These are phyloP conservation scores for Liasis olivaceus DNA, from an alignment of 2,797 vertebrate genomes.

Conservation along the genomic window DNA sequence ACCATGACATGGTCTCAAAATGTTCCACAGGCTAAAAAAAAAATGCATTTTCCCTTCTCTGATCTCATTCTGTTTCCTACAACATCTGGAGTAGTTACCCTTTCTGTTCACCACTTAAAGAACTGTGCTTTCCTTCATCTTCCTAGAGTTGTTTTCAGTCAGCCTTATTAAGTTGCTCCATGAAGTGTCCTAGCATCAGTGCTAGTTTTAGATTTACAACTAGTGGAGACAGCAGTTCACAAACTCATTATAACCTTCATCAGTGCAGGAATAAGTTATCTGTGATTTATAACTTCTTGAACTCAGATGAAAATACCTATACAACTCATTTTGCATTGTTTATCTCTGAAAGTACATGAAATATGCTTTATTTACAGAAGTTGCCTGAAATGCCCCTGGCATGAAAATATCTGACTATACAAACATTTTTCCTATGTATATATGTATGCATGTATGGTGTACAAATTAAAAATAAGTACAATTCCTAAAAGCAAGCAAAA, in stretches of 20 bases:
- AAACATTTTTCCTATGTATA: not conserved
- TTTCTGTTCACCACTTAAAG: not conserved
- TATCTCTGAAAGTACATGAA: conserved; percentile 12
- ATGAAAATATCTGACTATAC: not conserved
- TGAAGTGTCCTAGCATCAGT: not conserved
- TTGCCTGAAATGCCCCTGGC: not conserved
- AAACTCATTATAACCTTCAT: conserved; percentile 40
- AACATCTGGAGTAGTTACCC: not conserved
- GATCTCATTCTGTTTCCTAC: not conserved
- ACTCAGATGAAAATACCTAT: conserved; percentile 2
- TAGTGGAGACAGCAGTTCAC: conserved; percentile 20
- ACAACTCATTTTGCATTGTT: conserved; percentile 36
- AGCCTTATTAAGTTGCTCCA: conserved; percentile 13
- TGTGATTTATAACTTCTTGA: conserved; percentile 35
- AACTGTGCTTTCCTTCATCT: not conserved
- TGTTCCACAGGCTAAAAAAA: not conserved
- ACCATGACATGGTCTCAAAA: not conserved
- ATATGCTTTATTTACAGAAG: conserved; percentile 15
- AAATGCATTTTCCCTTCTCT: not conserved
- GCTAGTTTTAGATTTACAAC: conserved; percentile 20
- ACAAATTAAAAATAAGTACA: not conserved
- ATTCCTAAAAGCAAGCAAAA: no score
- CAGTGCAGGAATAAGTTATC: conserved; percentile 18
- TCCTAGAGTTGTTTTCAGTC: not conserved
- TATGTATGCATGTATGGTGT: not conserved